Conservation (phyloP, 2,113 vertebrate genomes). For the Pristiophorus japonicus region DNA sequence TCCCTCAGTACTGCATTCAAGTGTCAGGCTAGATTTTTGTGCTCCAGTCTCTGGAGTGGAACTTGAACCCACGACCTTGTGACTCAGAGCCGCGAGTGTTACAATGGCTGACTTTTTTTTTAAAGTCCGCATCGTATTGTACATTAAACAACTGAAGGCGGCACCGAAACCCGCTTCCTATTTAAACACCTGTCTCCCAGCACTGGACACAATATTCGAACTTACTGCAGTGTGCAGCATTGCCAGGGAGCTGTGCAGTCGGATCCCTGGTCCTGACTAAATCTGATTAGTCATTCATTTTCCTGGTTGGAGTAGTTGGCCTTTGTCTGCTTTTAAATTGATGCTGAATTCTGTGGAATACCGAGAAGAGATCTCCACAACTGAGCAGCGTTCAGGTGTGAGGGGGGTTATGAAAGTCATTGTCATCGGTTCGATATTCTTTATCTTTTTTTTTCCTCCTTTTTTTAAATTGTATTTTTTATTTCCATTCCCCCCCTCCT, state of each 20-base stretch:
- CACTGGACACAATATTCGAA: neutral
- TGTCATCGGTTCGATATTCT: neutral
- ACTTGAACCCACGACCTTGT: too few relatives aligned
- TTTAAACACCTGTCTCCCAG: neutral
- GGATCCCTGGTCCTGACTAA: neutral
- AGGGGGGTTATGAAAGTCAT: too few relatives aligned
- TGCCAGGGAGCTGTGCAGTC: neutral
- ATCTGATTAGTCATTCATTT: too few relatives aligned
- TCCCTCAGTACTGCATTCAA: neutral
- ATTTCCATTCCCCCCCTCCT: neutral
- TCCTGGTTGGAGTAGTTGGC: neutral
- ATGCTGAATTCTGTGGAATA: neutral
- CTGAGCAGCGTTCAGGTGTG: too few relatives aligned
- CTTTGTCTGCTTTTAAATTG: neutral
- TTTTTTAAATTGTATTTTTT: constrained; percentile 14
- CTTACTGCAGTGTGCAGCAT: neutral
- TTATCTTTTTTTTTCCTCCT: too few relatives aligned
- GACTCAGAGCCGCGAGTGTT: too few relatives aligned
- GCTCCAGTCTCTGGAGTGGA: neutral
- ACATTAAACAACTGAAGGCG: neutral
- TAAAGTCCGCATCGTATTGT: neutral
- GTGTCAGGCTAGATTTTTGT: neutral
- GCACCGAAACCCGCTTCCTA: neutral
- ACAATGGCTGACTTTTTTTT: neutral
- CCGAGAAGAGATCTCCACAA: neutral